phyloP scores from a whole-genome alignment of 2,113 vertebrate species.

The Anthoscopus minutus region DNA sequence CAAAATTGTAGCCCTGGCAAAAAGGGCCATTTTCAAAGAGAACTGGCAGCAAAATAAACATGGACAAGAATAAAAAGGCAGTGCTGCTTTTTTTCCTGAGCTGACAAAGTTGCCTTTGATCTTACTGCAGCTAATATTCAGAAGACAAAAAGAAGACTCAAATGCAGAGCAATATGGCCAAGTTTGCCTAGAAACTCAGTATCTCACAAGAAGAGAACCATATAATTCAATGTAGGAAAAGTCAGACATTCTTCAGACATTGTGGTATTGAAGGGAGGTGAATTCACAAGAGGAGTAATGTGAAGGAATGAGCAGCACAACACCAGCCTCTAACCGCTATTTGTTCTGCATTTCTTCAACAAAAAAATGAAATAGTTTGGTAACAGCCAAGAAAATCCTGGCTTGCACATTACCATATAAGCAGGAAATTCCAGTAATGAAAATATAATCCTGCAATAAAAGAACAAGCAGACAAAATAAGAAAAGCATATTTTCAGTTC shows the following conservation, averaged over 20 bases:
- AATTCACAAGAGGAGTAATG: not conserved
- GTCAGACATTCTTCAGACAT: not conserved
- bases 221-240: not conserved
- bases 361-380: not conserved
- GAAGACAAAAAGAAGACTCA: not conserved
- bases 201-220: not conserved
- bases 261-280: not conserved
- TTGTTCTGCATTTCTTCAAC: not conserved
- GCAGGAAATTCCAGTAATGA: conserved; percentile 24
- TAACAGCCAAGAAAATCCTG: conserved; percentile 36
- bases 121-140: not conserved
- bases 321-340: not conserved
- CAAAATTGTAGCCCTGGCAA: not conserved
- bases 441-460: conserved; percentile 16
- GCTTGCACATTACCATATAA: not conserved
- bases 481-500: not conserved
- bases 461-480: not conserved
- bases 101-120: not conserved
- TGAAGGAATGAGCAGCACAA: not conserved
- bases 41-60: not conserved
- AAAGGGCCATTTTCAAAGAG: not conserved
- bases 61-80: not conserved
- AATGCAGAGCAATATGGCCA: not conserved
- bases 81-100: not conserved
- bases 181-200: not conserved